A percentile compares a stretch with the other conserved stretches of the same genome.
Conservation (phyloP, 2,888 invertebrate genomes). For the Chrysolina oricalcia region DNA sequence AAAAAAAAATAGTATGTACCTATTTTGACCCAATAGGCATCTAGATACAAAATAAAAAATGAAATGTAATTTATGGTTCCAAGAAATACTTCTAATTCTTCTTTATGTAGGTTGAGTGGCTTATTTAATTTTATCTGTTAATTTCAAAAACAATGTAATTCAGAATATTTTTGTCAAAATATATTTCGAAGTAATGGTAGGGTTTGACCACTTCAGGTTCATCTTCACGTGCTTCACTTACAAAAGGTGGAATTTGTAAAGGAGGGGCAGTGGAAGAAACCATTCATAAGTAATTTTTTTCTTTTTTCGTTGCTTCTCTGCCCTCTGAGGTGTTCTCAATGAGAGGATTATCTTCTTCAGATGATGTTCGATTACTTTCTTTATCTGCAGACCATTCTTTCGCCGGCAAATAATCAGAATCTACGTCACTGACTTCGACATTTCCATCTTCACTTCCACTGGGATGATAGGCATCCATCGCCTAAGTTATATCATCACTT, state of each 20-base stretch:
- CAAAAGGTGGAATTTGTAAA: neutral
- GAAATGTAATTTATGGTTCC: constrained; percentile 37
- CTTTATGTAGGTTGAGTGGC: constrained; percentile 5
- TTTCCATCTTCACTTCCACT: constrained; percentile 5
- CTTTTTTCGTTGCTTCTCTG: neutral
- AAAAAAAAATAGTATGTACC: too few relatives aligned
- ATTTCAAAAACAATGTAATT: constrained; percentile 26
- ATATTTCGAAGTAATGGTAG: constrained; percentile 29
- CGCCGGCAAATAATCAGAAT: constrained; percentile 4
- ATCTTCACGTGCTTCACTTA: constrained; percentile 3
- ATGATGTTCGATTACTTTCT: constrained; percentile 3
- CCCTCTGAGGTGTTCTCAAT: neutral
- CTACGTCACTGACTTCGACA: neutral
- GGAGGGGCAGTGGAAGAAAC: neutral
- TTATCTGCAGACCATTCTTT: constrained; percentile 4
- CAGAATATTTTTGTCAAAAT: constrained; percentile 25
- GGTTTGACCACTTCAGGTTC: constrained; percentile 31
- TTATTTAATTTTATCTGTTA: constrained; percentile 28
- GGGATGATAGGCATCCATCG: neutral
- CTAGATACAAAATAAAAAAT: too few relatives aligned
- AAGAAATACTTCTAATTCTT: constrained; percentile 31
- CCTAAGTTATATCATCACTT: neutral
- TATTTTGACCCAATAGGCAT: too few relatives aligned
- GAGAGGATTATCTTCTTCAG: constrained; percentile 6
- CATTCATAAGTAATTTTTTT: constrained; percentile 5